phyloP scores from a whole-genome alignment of 2,888 invertebrate genomes.

The Sceliomorpha sp. region DNA sequence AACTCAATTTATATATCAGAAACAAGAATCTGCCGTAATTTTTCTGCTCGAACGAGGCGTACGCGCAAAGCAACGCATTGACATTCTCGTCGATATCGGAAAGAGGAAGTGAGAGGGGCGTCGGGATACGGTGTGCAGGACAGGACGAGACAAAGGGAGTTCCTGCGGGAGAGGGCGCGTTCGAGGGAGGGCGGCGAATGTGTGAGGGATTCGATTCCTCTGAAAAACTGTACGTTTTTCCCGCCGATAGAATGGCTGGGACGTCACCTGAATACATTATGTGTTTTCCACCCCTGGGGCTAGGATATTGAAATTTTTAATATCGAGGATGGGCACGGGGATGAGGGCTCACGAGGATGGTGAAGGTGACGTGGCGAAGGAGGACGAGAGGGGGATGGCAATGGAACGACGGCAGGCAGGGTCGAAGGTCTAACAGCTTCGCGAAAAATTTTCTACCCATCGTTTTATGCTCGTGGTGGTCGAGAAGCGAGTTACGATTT shows the following conservation, averaged over 20 bases:
- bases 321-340: slow-evolving; percentile 74
- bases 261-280: slow-evolving; percentile 81
- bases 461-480: slow-evolving; percentile 63
- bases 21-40: slow-evolving; percentile 13
- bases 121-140: slow-evolving; percentile 57
- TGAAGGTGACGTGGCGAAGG: slow-evolving; percentile 54
- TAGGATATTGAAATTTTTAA: slow-evolving; percentile 81
- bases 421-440: slow-evolving; percentile 74
- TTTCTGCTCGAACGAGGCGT: slow-evolving; percentile 34
- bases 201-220: slow-evolving; percentile 77
- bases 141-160: slow-evolving; percentile 68
- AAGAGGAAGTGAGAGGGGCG: slow-evolving; percentile 29
- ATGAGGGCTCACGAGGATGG: slow-evolving; percentile 57
- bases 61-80: slow-evolving; percentile 42
- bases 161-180: slow-evolving; percentile 58
- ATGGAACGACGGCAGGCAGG: slow-evolving; percentile 64
- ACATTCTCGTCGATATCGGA: slow-evolving; percentile 52
- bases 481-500: slow-evolving; percentile 25
- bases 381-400: slow-evolving; percentile 51
- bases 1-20: slow-evolving; percentile 8
- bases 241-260: slow-evolving; percentile 80
- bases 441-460: slow-evolving; percentile 72
- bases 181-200: slow-evolving; percentile 60
- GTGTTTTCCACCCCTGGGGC: slow-evolving; percentile 80
- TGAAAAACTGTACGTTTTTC: slow-evolving; percentile 80